These are phyloP conservation scores for Acrobasis repandana DNA, from an alignment of 2,888 invertebrate genomes.

Conservation along the genomic window DNA sequence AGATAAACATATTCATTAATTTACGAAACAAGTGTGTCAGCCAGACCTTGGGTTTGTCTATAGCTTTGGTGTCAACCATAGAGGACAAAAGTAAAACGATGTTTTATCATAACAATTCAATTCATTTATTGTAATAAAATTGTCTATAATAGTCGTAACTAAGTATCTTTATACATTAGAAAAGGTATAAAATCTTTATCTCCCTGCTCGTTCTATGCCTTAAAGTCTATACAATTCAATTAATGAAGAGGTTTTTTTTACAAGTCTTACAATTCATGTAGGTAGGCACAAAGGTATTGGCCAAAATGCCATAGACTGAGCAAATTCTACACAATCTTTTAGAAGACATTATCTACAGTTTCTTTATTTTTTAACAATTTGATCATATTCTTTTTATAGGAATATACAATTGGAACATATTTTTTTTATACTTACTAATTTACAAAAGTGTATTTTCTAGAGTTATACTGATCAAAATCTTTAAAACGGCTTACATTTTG, in stretches of 20 bases:
- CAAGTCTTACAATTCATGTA: neutral
- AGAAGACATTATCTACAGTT: neutral
- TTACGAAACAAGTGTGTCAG: no score
- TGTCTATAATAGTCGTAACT: slow-evolving; percentile 23
- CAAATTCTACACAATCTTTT: slow-evolving; percentile 8
- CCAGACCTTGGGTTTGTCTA: no score
- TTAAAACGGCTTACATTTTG: neutral
- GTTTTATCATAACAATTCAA: slow-evolving; percentile 2
- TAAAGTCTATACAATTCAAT: slow-evolving; percentile 18
- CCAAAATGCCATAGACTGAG: slow-evolving; percentile 19
- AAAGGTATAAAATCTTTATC: slow-evolving; percentile 32
- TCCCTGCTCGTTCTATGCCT: slow-evolving; percentile 10
- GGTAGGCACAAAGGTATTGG: no score
- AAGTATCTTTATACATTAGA: slow-evolving; percentile 20
- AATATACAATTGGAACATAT: neutral
- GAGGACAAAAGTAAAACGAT: neutral
- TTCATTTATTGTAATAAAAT: slow-evolving; percentile 26
- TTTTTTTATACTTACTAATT: neutral
- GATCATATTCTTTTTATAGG: neutral
- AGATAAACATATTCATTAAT: no score
- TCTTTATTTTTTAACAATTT: neutral
- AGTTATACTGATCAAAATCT: neutral
- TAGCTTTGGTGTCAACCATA: no score
- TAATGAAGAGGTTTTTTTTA: slow-evolving; percentile 12
- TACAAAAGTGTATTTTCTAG: neutral